These are phyloP conservation scores for Agrochola lychnidis DNA, from an alignment of 2,888 invertebrate species.

Conservation along the genomic window DNA sequence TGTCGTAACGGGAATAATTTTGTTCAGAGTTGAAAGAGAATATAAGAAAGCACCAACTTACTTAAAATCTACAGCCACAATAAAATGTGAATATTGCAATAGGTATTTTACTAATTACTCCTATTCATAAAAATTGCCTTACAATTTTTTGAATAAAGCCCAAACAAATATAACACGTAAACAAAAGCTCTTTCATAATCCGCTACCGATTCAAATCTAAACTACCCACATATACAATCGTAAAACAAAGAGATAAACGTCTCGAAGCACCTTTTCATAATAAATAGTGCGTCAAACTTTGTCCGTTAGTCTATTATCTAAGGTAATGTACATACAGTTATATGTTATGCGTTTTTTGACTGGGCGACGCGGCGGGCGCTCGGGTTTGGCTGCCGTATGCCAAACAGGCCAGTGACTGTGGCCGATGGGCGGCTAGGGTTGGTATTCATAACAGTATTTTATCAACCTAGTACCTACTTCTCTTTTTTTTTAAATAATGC, in stretches of 20 bases:
- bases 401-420: constrained; percentile 44
- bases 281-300: constrained; percentile 49
- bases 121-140: not conserved
- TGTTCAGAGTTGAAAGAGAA: not conserved
- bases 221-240: constrained; percentile 40
- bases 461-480: not conserved
- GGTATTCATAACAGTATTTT: constrained; percentile 1
- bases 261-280: constrained; percentile 46
- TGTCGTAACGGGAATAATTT: not conserved
- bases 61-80: too few species aligned
- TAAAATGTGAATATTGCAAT: too few species aligned
- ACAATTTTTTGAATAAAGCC: not conserved
- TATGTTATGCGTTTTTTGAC: constrained; percentile 67
- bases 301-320: constrained; percentile 58
- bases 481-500: not conserved
- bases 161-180: not conserved
- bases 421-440: constrained; percentile 43
- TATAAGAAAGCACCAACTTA: too few species aligned
- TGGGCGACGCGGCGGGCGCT: constrained; percentile 50
- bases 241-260: constrained; percentile 57
- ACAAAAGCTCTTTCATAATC: constrained; percentile 40
- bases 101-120: not conserved
- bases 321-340: constrained; percentile 62
- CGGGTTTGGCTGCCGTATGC: constrained; percentile 49
- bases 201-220: constrained; percentile 46